Conservation (phyloP, 2,888 invertebrate genomes). For the Temnothorax rugatulus region DNA sequence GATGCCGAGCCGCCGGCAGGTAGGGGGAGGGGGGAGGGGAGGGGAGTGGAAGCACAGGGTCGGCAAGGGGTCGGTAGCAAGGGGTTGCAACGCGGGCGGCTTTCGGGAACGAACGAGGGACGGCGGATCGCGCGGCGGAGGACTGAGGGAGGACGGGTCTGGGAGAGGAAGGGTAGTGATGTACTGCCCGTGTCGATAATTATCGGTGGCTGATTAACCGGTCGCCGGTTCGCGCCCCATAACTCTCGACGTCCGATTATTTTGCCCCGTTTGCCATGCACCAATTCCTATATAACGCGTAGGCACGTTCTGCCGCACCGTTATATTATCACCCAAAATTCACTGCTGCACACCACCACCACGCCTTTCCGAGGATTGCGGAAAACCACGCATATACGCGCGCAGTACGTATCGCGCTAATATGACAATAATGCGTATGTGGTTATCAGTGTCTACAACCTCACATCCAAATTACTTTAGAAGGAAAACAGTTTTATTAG, state of each 20-base stretch:
- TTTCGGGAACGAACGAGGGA: constrained; percentile 64
- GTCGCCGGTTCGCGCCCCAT: constrained; percentile 86
- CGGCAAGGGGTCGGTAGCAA: constrained; percentile 56
- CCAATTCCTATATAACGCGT: constrained; percentile 82
- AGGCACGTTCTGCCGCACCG: constrained; percentile 72
- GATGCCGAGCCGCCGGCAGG: constrained; percentile 71
- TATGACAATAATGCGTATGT: constrained; percentile 60
- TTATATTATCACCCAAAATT: constrained; percentile 73
- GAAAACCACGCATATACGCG: constrained; percentile 61
- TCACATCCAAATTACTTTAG: constrained; percentile 6
- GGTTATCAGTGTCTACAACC: constrained; percentile 4
- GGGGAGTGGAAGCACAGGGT: constrained; percentile 38
- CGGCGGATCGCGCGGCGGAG: constrained; percentile 65
- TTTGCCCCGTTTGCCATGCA: constrained; percentile 85
- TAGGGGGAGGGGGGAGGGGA: constrained; percentile 9
- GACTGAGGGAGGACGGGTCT: constrained; percentile 64
- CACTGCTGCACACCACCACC: constrained; percentile 62
- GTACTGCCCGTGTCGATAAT: constrained; percentile 86
- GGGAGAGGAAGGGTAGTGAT: constrained; percentile 80
- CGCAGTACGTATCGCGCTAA: constrained; percentile 61
- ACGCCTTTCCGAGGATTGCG: constrained; percentile 71
- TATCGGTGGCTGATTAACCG: constrained; percentile 86
- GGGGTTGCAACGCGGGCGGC: constrained; percentile 62
- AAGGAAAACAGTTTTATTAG: neutral
- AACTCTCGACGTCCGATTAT: constrained; percentile 86